Evolutionary conservation across 2,113 vertebrate species (phyloP).

Genomic region (Trogon surrucura): DNA sequence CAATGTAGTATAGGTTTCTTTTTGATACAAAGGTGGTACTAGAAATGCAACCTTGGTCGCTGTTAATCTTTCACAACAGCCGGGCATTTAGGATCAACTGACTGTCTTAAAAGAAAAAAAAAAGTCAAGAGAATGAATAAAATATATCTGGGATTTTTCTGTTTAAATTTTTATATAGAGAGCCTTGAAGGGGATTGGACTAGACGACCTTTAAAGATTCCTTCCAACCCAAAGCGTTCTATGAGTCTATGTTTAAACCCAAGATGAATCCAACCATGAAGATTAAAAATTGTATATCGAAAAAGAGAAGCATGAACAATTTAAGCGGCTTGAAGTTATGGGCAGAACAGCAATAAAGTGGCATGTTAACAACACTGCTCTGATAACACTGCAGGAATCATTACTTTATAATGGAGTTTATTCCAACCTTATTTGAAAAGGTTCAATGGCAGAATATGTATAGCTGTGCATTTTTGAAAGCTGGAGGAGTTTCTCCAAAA

Average conservation of each 20-base stretch:
- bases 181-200: background rate
- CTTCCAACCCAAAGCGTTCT: too few species aligned
- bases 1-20: background rate
- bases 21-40: background rate
- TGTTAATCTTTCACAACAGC: background rate
- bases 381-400: background rate
- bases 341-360: background rate
- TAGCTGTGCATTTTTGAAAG: background rate
- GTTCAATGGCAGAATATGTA: background rate
- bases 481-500: background rate
- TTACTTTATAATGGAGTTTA: constrained; percentile 1
- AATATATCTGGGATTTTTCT: background rate
- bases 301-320: background rate
- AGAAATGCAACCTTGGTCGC: background rate
- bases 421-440: background rate
- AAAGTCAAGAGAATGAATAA: background rate
- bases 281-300: background rate
- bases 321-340: background rate
- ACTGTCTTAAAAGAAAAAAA: background rate
- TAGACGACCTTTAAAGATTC: too few species aligned
- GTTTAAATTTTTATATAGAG: background rate
- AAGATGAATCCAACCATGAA: background rate
- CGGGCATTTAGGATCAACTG: background rate
- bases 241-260: background rate
- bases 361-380: background rate